phyloP scores from a whole-genome alignment of 2,797 vertebrate species.

The Xiphophorus birchmanni region DNA sequence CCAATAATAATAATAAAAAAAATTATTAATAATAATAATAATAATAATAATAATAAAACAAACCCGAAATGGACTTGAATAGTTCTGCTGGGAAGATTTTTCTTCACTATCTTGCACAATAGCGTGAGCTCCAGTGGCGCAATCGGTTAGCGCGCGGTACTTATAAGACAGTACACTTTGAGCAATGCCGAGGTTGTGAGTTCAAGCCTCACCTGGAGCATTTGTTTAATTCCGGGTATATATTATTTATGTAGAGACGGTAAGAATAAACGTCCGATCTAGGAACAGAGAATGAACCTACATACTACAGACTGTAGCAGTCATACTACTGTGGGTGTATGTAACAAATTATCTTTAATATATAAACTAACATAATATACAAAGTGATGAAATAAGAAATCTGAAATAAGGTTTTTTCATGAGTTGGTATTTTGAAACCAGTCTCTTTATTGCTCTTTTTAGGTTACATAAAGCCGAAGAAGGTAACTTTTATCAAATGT shows the following conservation, averaged over 20 bases:
- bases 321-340: neutral
- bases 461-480: neutral
- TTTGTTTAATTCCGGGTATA: neutral
- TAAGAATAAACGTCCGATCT: neutral
- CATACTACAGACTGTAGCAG: neutral
- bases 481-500: no score
- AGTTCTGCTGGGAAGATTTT: no score
- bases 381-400: neutral
- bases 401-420: neutral
- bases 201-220: constrained; percentile 96
- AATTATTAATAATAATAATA: no score
- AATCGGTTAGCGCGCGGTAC: constrained; percentile 5
- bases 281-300: neutral
- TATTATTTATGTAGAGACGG: neutral
- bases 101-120: neutral
- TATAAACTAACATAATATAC: neutral
- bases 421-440: neutral
- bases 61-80: no score
- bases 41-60: no score
- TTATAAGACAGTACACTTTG: constrained; percentile 8
- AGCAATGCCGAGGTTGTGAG: constrained; percentile 19
- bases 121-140: neutral
- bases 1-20: no score
- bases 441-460: neutral
- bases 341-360: neutral